These are phyloP conservation scores for Troides helena DNA, from an alignment of 2,888 invertebrate genomes.

Conservation along the genomic window DNA sequence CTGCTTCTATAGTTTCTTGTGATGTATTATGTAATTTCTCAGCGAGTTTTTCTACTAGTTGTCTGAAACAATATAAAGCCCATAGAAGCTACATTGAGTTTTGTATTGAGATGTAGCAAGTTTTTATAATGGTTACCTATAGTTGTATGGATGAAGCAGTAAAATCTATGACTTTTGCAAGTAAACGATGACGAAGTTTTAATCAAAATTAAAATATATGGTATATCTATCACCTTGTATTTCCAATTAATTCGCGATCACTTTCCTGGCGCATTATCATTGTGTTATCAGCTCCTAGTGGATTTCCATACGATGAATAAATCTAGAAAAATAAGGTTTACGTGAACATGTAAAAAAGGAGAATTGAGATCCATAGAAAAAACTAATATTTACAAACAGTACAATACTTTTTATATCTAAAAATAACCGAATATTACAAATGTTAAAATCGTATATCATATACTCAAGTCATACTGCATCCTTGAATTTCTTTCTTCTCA, in stretches of 20 bases:
- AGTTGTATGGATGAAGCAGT: no score
- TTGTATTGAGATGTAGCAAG: neutral
- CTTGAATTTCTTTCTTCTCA: no score
- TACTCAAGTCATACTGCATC: no score
- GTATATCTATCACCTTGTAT: conserved; percentile 1
- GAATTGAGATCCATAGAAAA: neutral
- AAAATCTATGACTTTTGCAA: neutral
- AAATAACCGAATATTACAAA: no score
- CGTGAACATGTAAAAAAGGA: no score
- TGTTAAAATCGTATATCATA: no score
- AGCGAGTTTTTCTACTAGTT: conserved; percentile 53
- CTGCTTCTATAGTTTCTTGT: conserved; percentile 51
- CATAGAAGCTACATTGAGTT: neutral
- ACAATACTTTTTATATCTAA: neutral
- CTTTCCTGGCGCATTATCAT: neutral
- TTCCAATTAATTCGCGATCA: neutral
- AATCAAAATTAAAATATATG: neutral
- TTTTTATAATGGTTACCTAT: neutral
- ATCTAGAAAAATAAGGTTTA: conserved; percentile 2
- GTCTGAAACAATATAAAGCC: conserved; percentile 39
- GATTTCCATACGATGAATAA: neutral
- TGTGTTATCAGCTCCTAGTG: neutral
- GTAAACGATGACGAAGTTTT: neutral
- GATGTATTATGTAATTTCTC: conserved; percentile 51
- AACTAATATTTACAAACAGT: neutral